phyloP scores from a whole-genome alignment of 2,113 vertebrate genomes.

The Martes martes region DNA sequence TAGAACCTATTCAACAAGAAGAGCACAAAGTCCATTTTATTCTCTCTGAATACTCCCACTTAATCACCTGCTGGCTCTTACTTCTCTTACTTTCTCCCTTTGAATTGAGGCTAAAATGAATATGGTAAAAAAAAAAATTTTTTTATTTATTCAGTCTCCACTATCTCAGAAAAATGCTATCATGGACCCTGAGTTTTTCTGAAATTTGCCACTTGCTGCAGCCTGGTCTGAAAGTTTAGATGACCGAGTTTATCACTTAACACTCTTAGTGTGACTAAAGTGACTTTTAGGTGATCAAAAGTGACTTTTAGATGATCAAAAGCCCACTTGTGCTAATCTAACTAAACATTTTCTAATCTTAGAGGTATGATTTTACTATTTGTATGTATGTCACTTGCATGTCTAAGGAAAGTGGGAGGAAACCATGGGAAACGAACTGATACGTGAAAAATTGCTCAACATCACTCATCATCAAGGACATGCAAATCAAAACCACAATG shows the following conservation, averaged over 20 bases:
- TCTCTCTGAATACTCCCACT: neutral
- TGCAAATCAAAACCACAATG: neutral
- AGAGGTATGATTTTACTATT: neutral
- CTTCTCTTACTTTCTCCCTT: neutral
- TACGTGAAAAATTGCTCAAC: neutral
- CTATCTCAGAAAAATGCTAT: neutral
- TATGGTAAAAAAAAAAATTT: neutral
- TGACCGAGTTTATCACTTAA: neutral
- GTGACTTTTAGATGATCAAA: neutral
- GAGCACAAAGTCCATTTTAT: constrained; percentile 3
- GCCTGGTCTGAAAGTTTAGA: neutral
- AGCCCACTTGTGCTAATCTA: neutral
- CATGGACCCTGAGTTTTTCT: neutral
- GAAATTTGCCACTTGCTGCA: neutral
- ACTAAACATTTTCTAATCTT: neutral
- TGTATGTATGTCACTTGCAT: neutral
- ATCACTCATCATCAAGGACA: neutral
- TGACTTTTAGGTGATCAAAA: constrained; percentile 2
- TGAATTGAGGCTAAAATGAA: constrained; percentile 39
- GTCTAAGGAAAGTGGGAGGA: neutral
- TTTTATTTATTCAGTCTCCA: neutral
- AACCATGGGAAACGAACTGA: neutral
- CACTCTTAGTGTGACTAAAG: neutral
- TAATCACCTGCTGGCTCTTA: constrained; percentile 30
- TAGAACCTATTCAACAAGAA: constrained; percentile 26